These are phyloP conservation scores for Athalia cordata DNA, from an alignment of 2,888 invertebrate species.

Conservation along the genomic window DNA sequence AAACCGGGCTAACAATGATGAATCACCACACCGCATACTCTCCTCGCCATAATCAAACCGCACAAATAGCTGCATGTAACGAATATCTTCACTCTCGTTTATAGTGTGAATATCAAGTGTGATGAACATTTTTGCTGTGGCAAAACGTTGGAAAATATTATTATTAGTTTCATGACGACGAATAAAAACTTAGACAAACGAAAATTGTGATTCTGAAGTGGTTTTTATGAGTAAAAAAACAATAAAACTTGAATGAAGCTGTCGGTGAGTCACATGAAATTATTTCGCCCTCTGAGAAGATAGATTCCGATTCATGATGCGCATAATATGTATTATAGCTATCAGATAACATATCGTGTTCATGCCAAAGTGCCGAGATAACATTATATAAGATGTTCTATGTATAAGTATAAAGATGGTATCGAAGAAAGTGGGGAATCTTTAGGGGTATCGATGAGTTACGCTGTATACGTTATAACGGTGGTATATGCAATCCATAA, in stretches of 20 bases:
- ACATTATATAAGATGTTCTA: conserved; percentile 10
- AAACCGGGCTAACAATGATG: conserved; percentile 63
- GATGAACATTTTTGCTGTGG: not conserved
- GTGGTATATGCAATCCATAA: too few species aligned
- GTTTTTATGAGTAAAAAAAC: too few species aligned
- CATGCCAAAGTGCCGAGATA: conserved; percentile 10
- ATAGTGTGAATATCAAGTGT: not conserved
- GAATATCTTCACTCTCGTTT: not conserved
- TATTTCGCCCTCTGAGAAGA: conserved; percentile 5
- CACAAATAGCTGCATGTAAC: not conserved
- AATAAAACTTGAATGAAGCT: too few species aligned
- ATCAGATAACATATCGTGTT: conserved; percentile 17
- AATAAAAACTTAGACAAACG: too few species aligned
- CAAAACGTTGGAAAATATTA: too few species aligned
- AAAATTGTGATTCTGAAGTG: too few species aligned
- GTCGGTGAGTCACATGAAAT: not conserved
- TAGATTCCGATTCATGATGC: conserved; percentile 27
- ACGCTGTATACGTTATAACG: not conserved
- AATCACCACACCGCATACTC: conserved; percentile 59
- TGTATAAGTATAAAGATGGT: conserved; percentile 21
- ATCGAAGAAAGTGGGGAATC: conserved; percentile 23
- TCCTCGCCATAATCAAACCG: conserved; percentile 53
- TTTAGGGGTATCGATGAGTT: conserved; percentile 30
- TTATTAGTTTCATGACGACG: too few species aligned
- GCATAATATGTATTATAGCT: not conserved